phyloP scores from a whole-genome alignment of 2,888 invertebrate species.

The Lasioglossum zephyrum region DNA sequence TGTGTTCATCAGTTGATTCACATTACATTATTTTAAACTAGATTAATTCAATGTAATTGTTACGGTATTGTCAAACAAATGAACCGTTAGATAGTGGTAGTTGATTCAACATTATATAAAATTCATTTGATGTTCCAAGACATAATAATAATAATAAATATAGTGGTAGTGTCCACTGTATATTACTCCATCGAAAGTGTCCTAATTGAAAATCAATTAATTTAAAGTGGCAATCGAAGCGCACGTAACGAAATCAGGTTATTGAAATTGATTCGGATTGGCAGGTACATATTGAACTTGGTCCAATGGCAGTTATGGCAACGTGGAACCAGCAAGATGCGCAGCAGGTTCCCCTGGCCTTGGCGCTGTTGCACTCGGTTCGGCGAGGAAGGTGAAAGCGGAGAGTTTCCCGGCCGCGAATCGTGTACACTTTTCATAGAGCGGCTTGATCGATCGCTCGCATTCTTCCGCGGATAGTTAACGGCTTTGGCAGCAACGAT shows the following conservation, averaged over 20 bases:
- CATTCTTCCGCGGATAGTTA: neutral
- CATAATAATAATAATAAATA: no score
- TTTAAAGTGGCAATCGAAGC: neutral
- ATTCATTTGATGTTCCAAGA: no score
- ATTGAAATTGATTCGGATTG: neutral
- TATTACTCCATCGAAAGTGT: neutral
- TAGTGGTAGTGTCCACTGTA: neutral
- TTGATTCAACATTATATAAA: no score
- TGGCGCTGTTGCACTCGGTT: neutral
- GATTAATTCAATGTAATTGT: no score
- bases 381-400: conserved; percentile 11
- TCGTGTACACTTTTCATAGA: neutral
- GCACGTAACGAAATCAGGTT: neutral
- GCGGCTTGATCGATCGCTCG: conserved; percentile 4
- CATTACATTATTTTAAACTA: no score
- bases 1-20: no score
- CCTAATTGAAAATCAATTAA: neutral
- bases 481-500: neutral
- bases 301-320: neutral
- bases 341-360: neutral
- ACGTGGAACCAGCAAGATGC: neutral
- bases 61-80: no score
- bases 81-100: no score
- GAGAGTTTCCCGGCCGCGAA: conserved; percentile 1
- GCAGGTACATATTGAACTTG: conserved; percentile 3